A percentile compares a stretch with the other conserved stretches of the same genome.
Conservation (phyloP, 53 echinoderm and acorn worm species). For the Zoroaster sp. region DNA sequence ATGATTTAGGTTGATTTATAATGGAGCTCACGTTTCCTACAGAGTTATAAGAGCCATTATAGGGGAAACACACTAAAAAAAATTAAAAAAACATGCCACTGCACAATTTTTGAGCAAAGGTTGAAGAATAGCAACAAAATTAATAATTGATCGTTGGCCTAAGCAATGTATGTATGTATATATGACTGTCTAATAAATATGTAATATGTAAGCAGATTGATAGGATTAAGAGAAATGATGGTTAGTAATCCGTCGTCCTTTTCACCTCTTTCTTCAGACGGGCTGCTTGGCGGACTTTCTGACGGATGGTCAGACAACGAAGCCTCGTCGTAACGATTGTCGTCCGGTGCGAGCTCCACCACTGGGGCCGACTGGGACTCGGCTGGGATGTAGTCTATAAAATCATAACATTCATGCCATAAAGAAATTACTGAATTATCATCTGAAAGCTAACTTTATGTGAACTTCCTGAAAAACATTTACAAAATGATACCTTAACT, state of each 20-base stretch:
- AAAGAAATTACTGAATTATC: neutral
- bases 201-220: too few species aligned
- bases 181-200: too few species aligned
- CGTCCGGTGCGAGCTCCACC: slow-evolving; percentile 43
- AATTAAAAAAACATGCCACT: too few species aligned
- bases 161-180: too few species aligned
- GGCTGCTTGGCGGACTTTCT: neutral
- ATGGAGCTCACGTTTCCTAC: too few species aligned
- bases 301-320: slow-evolving; percentile 5
- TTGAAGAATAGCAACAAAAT: too few species aligned
- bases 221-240: neutral
- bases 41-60: too few species aligned
- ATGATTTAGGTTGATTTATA: too few species aligned
- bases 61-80: too few species aligned
- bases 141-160: too few species aligned
- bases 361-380: slow-evolving; percentile 25
- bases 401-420: neutral
- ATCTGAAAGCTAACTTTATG: neutral
- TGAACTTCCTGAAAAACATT: neutral
- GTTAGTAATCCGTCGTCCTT: neutral
- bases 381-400: slow-evolving; percentile 6
- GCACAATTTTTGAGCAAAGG: too few species aligned
- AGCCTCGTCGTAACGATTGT: slow-evolving; percentile 9
- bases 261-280: slow-evolving; percentile 10
- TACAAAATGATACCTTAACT: neutral